These are phyloP conservation scores for Penaeus monodon DNA, from an alignment of 2,888 invertebrate species.

Conservation along the genomic window DNA sequence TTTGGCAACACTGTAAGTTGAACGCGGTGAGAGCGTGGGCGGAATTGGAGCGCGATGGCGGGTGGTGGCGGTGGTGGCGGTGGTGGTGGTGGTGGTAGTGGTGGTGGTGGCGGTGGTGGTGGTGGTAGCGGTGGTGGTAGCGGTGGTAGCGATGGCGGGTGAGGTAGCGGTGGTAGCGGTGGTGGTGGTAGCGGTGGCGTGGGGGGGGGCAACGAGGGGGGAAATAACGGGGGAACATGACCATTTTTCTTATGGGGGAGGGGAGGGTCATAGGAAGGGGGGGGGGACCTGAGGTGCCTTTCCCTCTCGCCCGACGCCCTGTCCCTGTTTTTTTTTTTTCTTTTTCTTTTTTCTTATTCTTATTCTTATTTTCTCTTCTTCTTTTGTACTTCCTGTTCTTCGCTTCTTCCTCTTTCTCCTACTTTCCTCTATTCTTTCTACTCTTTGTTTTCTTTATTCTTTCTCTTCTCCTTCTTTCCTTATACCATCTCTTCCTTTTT, in stretches of 20 bases:
- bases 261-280: not conserved
- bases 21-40: constrained; percentile 36
- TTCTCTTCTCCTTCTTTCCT: not conserved
- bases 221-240: not conserved
- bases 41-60: constrained; percentile 20
- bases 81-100: not conserved
- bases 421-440: not conserved
- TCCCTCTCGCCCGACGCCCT: constrained; percentile 8
- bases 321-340: not conserved
- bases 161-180: no score
- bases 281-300: not conserved
- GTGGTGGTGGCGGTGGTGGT: not conserved
- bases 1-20: constrained; percentile 54
- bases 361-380: no score
- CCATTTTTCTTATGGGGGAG: not conserved
- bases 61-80: not conserved
- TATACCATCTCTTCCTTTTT: not conserved
- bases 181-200: not conserved
- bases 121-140: not conserved
- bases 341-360: no score
- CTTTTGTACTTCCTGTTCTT: no score
- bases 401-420: not conserved
- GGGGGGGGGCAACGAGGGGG: not conserved
- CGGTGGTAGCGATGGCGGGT: no score
- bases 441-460: not conserved